Percentiles rank a stretch among this genome's conserved stretches.
These are phyloP conservation scores for Paramormyrops kingsleyae DNA, from an alignment of 2,113 vertebrate species.

Conservation along the genomic window DNA sequence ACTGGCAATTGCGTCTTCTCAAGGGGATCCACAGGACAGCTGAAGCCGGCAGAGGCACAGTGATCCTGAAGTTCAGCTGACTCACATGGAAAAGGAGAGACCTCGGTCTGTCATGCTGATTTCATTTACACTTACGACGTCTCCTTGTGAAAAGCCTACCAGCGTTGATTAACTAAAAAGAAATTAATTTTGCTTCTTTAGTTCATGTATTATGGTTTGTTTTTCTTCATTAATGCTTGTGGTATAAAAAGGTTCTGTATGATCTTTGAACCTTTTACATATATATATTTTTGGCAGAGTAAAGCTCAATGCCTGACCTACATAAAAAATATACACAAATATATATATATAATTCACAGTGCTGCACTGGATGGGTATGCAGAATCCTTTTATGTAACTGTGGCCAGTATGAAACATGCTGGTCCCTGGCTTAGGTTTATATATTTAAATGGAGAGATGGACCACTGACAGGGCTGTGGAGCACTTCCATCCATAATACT, in stretches of 20 bases:
- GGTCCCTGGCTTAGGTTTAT: conserved; percentile 30
- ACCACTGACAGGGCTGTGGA: conserved; percentile 25
- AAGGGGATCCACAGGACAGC: neutral
- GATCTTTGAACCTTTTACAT: neutral
- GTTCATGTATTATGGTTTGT: neutral
- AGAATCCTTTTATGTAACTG: conserved; percentile 21
- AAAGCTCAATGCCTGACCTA: neutral
- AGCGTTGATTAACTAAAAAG: neutral
- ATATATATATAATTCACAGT: neutral
- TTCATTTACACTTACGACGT: neutral
- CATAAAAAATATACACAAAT: neutral
- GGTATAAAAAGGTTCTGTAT: neutral
- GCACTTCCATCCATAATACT: conserved; percentile 28
- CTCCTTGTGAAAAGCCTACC: neutral
- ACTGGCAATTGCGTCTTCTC: neutral
- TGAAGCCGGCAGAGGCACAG: neutral
- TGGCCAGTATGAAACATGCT: conserved; percentile 24
- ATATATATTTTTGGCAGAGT: neutral
- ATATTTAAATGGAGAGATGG: conserved; percentile 34
- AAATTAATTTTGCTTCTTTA: neutral
- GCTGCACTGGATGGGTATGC: neutral
- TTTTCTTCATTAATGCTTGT: neutral
- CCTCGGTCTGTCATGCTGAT: conserved; percentile 5
- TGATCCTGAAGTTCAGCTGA: neutral
- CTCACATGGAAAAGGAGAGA: neutral